A percentile compares a stretch with the other conserved stretches of the same genome.
Evolutionary conservation across 2,797 vertebrate genomes (phyloP).

Genomic region (Liparis tanakae): DNA sequence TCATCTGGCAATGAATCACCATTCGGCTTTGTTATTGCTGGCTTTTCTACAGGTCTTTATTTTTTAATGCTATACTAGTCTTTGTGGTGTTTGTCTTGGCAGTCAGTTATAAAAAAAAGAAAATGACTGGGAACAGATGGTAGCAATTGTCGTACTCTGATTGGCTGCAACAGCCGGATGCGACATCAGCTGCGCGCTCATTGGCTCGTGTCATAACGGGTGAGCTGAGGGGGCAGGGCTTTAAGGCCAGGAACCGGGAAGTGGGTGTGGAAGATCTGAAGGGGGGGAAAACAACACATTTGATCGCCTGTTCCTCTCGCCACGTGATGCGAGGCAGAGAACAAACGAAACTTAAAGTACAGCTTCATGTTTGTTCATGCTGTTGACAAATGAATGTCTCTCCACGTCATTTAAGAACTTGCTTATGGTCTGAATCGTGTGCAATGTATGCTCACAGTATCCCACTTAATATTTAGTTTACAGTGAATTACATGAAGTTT

Average conservation of each 20-base stretch:
- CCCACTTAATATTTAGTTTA: neutral
- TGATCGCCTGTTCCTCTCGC: slow-evolving; percentile 39
- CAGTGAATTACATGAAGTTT: neutral
- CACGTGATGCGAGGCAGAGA: slow-evolving; percentile 46
- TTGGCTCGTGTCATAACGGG: slow-evolving; percentile 91
- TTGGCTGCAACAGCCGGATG: slow-evolving; percentile 69
- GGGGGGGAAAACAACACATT: neutral
- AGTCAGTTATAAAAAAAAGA: slow-evolving; percentile 16
- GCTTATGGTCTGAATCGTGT: neutral
- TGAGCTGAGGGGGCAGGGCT: slow-evolving; percentile 82
- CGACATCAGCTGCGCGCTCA: slow-evolving; percentile 68
- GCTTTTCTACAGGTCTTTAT: slow-evolving; percentile 44
- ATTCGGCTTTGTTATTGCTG: slow-evolving; percentile 39
- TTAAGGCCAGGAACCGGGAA: slow-evolving; percentile 79
- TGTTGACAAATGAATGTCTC: neutral
- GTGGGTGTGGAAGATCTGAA: neutral
- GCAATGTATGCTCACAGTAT: neutral
- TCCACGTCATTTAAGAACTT: neutral
- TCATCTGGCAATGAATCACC: slow-evolving; percentile 29
- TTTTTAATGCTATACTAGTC: slow-evolving; percentile 17
- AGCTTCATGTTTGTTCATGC: neutral
- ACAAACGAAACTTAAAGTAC: neutral
- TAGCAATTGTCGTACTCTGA: slow-evolving; percentile 47
- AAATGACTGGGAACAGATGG: slow-evolving; percentile 34
- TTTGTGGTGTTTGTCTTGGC: slow-evolving; percentile 55